Evolutionary conservation across 2,113 vertebrate species (phyloP), one percentile per base, ranked within the genome.

Genomic region (Syngnathoides biaculeatus): DNA sequence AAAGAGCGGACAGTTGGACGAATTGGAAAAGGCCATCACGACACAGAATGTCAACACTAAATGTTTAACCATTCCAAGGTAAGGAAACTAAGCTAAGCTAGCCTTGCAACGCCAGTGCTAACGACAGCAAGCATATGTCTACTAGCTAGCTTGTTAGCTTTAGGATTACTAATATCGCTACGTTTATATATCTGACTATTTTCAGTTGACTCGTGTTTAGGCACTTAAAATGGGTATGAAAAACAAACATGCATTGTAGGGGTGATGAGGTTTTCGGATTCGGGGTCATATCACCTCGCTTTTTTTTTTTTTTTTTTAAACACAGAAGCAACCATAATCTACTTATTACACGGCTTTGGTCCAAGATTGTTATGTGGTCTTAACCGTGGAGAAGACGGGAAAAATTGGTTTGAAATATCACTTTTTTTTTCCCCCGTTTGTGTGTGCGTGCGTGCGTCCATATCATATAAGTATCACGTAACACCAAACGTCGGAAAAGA

Each of bases 31-130:
- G 76, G 94, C 96, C 79, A 95, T 98, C 89, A 96, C 94, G 63
- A 96, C 94, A 53, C 97, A 97, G 93, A 96, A 91, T 82, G 90
- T 91, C 90, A 93, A 90, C 92, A 98, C 95, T 69, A 98, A 98
- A 90, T 98, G 97, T 91, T 94, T 98, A 86, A 98, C 96, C 79
- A 98, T 98, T 90, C 95, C 95, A 88, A 96, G 96, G 96, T 98
- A 86, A 77, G 19, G 42, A 62, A 40, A 55, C 58, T 27, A 26
- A 50, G 4, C 30, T 35, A 66, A n/a, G 78, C 87, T 65, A 9
- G 22, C 43, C 57, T 42, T 40, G n/a, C 57, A 24, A 24, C 30
- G 45, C 63, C 62, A 9, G 22, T 39, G 55, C 27, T 40, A 9
- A 35, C 74, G 66, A 57, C 69, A 76, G 75, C 70, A 65, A 68